phyloP scores from a whole-genome alignment of 2,113 vertebrate species.

The Bostrychus sinensis region DNA sequence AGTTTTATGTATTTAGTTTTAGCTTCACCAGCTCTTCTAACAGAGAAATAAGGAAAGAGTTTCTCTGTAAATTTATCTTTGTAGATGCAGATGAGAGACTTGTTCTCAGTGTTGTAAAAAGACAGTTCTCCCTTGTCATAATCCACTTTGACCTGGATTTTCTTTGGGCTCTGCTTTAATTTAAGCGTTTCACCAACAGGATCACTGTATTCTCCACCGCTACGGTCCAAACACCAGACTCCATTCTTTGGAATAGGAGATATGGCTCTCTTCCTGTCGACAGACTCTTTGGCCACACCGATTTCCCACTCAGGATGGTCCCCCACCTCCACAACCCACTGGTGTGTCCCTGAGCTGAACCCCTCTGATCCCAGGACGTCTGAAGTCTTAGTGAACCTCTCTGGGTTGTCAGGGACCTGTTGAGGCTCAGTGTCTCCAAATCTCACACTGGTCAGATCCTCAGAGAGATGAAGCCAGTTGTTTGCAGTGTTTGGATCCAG shows the following conservation, averaged over 20 bases:
- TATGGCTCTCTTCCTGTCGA: slow-evolving; percentile 10
- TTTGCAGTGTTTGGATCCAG: slow-evolving; percentile 38
- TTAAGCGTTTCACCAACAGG: not conserved
- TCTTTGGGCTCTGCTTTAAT: slow-evolving; percentile 23
- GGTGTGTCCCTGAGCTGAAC: slow-evolving; percentile 34
- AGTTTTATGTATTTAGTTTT: slow-evolving; percentile 20
- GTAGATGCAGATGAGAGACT: slow-evolving; percentile 34
- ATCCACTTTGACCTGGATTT: slow-evolving; percentile 29
- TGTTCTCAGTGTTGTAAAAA: slow-evolving; percentile 38
- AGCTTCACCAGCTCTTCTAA: not conserved
- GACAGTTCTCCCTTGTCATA: slow-evolving; percentile 30
- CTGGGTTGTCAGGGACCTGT: slow-evolving; percentile 46
- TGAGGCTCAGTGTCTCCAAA: not conserved
- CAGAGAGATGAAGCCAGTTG: not conserved
- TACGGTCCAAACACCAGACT: not conserved
- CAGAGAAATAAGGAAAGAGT: slow-evolving; percentile 22
- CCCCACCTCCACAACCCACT: slow-evolving; percentile 46
- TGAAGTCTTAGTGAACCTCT: slow-evolving; percentile 1
- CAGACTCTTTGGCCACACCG: slow-evolving; percentile 45
- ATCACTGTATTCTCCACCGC: not conserved
- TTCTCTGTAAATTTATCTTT: slow-evolving; percentile 50
- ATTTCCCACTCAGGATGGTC: slow-evolving; percentile 24
- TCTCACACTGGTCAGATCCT: slow-evolving; percentile 38
- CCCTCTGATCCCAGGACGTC: slow-evolving; percentile 17
- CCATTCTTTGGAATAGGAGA: not conserved